Conservation (phyloP, 2,113 vertebrate species). For the Agelaius tricolor region DNA sequence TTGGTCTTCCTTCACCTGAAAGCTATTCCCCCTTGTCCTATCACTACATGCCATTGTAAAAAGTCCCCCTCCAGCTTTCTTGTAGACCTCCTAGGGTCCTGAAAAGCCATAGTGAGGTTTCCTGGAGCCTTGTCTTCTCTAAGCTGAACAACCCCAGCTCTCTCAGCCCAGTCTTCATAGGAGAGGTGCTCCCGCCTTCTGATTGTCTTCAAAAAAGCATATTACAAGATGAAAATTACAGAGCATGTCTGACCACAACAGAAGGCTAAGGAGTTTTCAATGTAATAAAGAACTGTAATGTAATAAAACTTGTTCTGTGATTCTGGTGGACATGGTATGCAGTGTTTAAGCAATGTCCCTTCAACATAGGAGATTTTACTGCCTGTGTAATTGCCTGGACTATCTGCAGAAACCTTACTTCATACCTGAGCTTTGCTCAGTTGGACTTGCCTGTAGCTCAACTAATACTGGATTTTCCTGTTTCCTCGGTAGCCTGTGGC, state of each 20-base stretch:
- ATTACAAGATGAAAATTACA: not conserved
- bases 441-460: not conserved
- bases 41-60: not conserved
- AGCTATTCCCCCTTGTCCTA: not conserved
- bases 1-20: not conserved
- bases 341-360: not conserved
- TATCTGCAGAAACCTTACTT: not conserved
- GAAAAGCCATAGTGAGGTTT: not conserved
- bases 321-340: not conserved
- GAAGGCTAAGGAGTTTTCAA: not conserved
- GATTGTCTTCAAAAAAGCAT: not conserved
- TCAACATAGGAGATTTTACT: not conserved
- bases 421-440: not conserved
- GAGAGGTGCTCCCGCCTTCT: not conserved
- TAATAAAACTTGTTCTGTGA: not conserved
- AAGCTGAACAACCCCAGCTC: not conserved
- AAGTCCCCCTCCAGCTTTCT: not conserved
- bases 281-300: not conserved
- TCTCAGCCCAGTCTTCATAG: not conserved
- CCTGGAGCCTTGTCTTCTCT: not conserved
- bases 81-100: not conserved
- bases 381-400: not conserved
- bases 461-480: conserved; percentile 32
- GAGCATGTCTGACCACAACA: not conserved
- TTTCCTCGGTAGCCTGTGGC: conserved; percentile 76